Evolutionary conservation across 1,140 invertebrate genomes (phyloP).

Genomic region (Ceratina australensis): DNA sequence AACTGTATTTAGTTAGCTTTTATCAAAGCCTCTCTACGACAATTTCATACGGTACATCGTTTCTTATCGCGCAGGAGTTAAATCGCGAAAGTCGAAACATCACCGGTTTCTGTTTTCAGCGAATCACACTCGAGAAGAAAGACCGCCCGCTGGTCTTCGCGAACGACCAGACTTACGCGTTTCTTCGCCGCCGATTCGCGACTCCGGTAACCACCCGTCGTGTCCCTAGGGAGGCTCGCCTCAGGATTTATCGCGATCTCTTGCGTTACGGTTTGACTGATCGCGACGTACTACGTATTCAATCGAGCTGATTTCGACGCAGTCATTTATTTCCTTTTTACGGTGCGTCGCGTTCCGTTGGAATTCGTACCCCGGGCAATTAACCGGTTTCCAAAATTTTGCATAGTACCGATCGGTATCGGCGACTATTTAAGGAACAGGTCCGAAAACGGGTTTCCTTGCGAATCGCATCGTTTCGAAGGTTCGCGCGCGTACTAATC

Average conservation of each 20-base stretch:
- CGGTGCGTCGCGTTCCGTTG: background rate
- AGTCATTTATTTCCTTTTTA: background rate
- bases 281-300: conserved; percentile 18
- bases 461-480: conserved; percentile 16
- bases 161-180: conserved; percentile 34
- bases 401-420: background rate
- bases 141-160: conserved; percentile 49
- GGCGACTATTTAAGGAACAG: too few relatives aligned
- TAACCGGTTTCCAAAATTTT: background rate
- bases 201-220: conserved; percentile 37
- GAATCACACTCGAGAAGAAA: conserved; percentile 22
- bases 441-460: background rate
- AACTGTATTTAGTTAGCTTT: too few relatives aligned
- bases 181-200: conserved; percentile 50
- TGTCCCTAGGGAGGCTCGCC: conserved; percentile 14
- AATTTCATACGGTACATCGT: background rate
- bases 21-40: too few relatives aligned
- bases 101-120: conserved; percentile 13
- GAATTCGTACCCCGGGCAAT: too few relatives aligned
- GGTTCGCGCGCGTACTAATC: conserved; percentile 28
- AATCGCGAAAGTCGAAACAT: conserved; percentile 34
- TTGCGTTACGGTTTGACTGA: conserved; percentile 27
- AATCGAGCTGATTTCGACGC: background rate
- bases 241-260: conserved; percentile 35
- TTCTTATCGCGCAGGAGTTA: conserved; percentile 19